A percentile compares a stretch with the other conserved stretches of the same genome.
Conservation (phyloP, 2,888 invertebrate genomes). For the Acleris sparsana region DNA sequence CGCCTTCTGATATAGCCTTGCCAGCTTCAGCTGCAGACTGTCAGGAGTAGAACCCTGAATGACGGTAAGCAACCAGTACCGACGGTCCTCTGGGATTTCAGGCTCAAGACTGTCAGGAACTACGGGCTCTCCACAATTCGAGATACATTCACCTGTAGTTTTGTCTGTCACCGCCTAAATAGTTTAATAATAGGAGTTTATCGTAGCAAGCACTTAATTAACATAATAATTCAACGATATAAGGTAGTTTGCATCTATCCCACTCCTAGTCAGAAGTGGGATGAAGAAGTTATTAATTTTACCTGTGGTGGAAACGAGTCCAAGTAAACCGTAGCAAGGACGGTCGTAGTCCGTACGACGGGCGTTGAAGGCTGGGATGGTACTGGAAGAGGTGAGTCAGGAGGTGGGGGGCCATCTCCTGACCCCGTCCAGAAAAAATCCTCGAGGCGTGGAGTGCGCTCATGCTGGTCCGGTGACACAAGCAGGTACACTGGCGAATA, state of each 20-base stretch:
- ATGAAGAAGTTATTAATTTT: conserved; percentile 14
- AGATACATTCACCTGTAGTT: conserved; percentile 78
- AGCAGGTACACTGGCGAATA: conserved; percentile 64
- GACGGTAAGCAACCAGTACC: conserved; percentile 93
- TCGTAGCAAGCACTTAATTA: too few species aligned
- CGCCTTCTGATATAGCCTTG: conserved; percentile 90
- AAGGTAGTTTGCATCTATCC: background rate
- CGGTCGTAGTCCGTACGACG: conserved; percentile 86
- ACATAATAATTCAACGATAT: too few species aligned
- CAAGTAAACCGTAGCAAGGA: conserved; percentile 88
- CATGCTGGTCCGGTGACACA: conserved; percentile 71
- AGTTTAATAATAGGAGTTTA: background rate
- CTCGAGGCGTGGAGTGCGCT: conserved; percentile 85
- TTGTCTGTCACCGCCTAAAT: conserved; percentile 75
- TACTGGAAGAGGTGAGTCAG: conserved; percentile 73
- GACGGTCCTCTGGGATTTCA: conserved; percentile 84
- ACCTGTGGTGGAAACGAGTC: conserved; percentile 80
- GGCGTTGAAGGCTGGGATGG: conserved; percentile 69
- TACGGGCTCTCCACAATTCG: conserved; percentile 76
- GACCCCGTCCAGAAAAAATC: conserved; percentile 96
- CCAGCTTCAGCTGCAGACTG: conserved; percentile 89
- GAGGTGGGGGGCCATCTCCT: conserved; percentile 89
- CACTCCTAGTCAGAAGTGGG: conserved; percentile 3
- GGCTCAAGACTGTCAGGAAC: conserved; percentile 78
- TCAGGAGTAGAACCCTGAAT: conserved; percentile 84